Evolutionary conservation across 2,797 vertebrate species (phyloP).

Genomic region (Lerista edwardsae): DNA sequence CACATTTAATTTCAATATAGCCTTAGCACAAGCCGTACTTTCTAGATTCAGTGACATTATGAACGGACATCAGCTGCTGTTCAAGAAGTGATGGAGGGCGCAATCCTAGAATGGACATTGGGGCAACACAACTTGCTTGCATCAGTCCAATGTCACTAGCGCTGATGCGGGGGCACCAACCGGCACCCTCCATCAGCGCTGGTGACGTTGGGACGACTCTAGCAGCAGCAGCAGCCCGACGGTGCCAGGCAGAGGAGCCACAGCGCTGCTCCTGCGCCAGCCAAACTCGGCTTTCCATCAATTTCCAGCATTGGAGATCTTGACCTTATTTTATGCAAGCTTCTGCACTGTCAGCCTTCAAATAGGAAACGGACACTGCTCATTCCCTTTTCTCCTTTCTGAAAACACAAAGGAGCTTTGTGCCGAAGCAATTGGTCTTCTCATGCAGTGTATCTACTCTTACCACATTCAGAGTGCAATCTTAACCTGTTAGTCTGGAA

Average conservation of each 20-base stretch:
- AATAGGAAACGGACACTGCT: not conserved
- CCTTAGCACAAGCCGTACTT: conserved; percentile 60
- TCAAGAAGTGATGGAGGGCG: conserved; percentile 56
- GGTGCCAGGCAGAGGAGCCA: too few species aligned
- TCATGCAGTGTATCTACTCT: not conserved
- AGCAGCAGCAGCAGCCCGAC: too few species aligned
- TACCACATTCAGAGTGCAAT: not conserved
- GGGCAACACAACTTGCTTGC: too few species aligned
- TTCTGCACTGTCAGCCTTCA: not conserved
- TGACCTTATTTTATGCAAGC: too few species aligned
- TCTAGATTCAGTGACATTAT: conserved; percentile 60
- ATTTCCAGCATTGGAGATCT: not conserved
- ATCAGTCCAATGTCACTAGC: too few species aligned
- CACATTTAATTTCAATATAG: conserved; percentile 69
- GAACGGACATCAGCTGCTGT: conserved; percentile 44
- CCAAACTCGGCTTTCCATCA: too few species aligned
- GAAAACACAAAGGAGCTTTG: not conserved
- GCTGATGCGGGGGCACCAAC: too few species aligned
- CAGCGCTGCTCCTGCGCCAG: too few species aligned
- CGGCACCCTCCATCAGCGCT: too few species aligned
- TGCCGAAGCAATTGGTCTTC: not conserved
- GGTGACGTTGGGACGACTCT: too few species aligned
- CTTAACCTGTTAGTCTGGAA: too few species aligned
- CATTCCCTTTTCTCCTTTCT: not conserved
- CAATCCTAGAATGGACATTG: too few species aligned